These are phyloP conservation scores for Drosophila parvula DNA, from an alignment of 1,140 invertebrate species.

Conservation along the genomic window DNA sequence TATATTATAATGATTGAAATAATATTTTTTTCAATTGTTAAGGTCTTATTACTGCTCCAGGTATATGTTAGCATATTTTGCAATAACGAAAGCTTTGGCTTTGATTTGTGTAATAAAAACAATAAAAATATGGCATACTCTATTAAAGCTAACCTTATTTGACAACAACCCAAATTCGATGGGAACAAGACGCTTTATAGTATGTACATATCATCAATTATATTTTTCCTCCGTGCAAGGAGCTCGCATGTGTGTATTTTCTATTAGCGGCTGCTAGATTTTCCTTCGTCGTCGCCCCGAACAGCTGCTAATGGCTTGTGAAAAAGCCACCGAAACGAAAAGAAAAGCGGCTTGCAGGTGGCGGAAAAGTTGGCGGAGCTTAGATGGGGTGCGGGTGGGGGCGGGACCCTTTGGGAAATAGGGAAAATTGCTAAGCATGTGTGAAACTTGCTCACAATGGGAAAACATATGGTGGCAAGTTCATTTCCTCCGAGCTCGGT, in stretches of 20 bases:
- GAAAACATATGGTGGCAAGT: conserved; percentile 42
- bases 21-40: not conserved
- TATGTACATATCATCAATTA: not conserved
- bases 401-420: conserved; percentile 22
- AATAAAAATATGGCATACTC: not conserved
- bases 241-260: conserved; percentile 43
- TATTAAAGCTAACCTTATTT: no score
- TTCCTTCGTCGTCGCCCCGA: conserved; percentile 37
- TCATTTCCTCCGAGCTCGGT: conserved; percentile 19
- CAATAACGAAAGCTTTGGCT: not conserved
- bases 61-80: not conserved
- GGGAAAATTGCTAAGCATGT: conserved; percentile 37
- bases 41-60: no score
- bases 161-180: not conserved
- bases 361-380: conserved; percentile 15
- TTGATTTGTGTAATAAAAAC: not conserved
- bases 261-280: conserved; percentile 54
- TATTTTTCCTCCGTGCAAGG: conserved; percentile 7
- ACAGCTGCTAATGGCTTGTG: conserved; percentile 72
- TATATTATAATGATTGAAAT: not conserved
- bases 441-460: conserved; percentile 29
- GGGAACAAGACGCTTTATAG: not conserved
- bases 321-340: conserved; percentile 37
- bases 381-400: no score
- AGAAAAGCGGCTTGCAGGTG: conserved; percentile 22